phyloP scores from a whole-genome alignment of 1,140 invertebrate species.

The Parapsyche elsis region DNA sequence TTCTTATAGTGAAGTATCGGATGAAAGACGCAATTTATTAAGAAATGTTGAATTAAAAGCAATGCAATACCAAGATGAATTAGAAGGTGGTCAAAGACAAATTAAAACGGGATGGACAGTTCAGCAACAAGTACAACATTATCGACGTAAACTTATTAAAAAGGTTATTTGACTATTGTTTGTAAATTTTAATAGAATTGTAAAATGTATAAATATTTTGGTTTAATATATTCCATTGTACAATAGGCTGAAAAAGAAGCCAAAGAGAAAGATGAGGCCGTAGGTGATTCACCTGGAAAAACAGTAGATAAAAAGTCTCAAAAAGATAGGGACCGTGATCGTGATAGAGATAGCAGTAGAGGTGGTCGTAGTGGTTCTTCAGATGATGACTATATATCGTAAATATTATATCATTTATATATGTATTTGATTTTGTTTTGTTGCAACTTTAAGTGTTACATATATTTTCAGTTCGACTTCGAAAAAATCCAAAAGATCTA shows the following conservation, averaged over 20 bases:
- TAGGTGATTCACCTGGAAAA: constrained; percentile 39
- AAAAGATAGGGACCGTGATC: constrained; percentile 36
- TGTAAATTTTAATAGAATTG: neutral
- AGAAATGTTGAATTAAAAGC: constrained; percentile 95
- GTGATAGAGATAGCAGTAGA: constrained; percentile 39
- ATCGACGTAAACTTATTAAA: constrained; percentile 88
- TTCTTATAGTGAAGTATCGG: constrained; percentile 66
- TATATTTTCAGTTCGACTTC: constrained; percentile 57
- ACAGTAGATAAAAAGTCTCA: constrained; percentile 46
- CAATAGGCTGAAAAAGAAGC: constrained; percentile 54
- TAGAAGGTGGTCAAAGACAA: constrained; percentile 85
- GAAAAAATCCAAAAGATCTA: constrained; percentile 65
- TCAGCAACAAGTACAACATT: constrained; percentile 89
- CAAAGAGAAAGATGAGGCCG: constrained; percentile 51
- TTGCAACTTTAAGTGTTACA: neutral
- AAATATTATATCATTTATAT: constrained; percentile 16
- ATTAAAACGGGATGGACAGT: constrained; percentile 84
- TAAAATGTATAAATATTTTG: neutral
- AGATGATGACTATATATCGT: constrained; percentile 53
- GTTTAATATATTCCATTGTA: neutral
- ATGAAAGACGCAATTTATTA: constrained; percentile 83
- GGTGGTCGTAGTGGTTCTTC: constrained; percentile 50
- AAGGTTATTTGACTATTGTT: too few species aligned
- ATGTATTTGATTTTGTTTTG: constrained; percentile 1
- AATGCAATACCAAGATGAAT: constrained; percentile 95